These are phyloP conservation scores for Herminia tarsipennalis DNA, from an alignment of 2,888 invertebrate species.

Conservation along the genomic window DNA sequence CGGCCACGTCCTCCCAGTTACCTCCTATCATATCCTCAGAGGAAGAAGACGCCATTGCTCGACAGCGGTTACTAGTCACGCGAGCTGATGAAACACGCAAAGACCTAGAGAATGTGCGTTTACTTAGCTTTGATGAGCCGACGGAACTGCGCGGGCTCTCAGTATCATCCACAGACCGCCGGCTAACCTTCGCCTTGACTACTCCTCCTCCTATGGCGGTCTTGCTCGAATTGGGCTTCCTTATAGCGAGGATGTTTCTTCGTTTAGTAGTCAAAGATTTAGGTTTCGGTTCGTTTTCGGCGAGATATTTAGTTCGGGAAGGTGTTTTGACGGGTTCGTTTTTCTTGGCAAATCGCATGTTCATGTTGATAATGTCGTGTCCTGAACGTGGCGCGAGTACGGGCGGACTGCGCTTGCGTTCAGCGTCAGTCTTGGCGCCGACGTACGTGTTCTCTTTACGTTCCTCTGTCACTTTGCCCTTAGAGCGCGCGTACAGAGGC, in stretches of 20 bases:
- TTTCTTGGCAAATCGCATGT: slow-evolving; percentile 64
- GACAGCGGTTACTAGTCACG: slow-evolving; percentile 44
- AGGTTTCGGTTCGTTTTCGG: slow-evolving; percentile 74
- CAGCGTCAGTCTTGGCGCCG: slow-evolving; percentile 67
- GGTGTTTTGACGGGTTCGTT: slow-evolving; percentile 66
- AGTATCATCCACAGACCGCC: slow-evolving; percentile 69
- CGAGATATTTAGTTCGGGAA: slow-evolving; percentile 63
- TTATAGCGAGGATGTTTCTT: slow-evolving; percentile 71
- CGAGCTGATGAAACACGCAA: slow-evolving; percentile 43
- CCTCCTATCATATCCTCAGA: slow-evolving; percentile 60
- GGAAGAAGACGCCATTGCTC: slow-evolving; percentile 66
- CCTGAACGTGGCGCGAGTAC: slow-evolving; percentile 63
- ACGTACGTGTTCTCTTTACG: slow-evolving; percentile 79
- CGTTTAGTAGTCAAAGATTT: slow-evolving; percentile 69
- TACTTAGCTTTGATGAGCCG: slow-evolving; percentile 60
- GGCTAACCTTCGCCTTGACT: slow-evolving; percentile 59
- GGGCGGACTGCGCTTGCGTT: slow-evolving; percentile 55
- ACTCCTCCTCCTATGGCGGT: slow-evolving; percentile 61
- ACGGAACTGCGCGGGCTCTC: slow-evolving; percentile 59
- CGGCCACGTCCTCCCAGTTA: slow-evolving; percentile 65
- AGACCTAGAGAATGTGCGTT: slow-evolving; percentile 64
- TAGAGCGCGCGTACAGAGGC: slow-evolving; percentile 72
- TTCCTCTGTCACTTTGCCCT: slow-evolving; percentile 73
- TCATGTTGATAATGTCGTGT: slow-evolving; percentile 63
- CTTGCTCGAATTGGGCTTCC: slow-evolving; percentile 75